Percentiles rank a stretch among this genome's conserved stretches.
Evolutionary conservation across 2,888 invertebrate species (phyloP).

Genomic region (Drosophila peninsularis): DNA sequence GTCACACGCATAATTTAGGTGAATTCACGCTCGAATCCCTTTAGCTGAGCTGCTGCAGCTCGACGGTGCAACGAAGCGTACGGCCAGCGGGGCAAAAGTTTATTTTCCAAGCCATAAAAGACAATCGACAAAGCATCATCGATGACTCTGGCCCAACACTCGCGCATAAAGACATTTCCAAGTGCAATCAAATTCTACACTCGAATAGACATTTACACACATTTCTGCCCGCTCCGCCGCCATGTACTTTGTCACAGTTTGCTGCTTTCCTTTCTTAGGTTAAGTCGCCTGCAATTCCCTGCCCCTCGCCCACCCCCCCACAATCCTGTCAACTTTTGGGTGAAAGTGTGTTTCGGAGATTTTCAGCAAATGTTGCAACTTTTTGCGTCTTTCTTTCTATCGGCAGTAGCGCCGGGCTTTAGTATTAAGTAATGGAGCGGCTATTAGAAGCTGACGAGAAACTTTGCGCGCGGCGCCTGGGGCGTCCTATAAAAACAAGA

Average conservation of each 20-base stretch:
- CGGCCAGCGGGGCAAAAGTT: slow-evolving; percentile 66
- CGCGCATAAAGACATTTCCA: slow-evolving; percentile 78
- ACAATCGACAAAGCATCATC: slow-evolving; percentile 71
- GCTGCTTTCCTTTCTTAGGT: slow-evolving; percentile 44
- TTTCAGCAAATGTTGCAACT: slow-evolving; percentile 61
- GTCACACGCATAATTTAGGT: slow-evolving; percentile 73
- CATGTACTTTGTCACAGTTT: slow-evolving; percentile 72
- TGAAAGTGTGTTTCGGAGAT: slow-evolving; percentile 62
- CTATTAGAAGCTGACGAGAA: slow-evolving; percentile 55
- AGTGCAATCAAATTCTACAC: slow-evolving; percentile 83
- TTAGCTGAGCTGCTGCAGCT: slow-evolving; percentile 46
- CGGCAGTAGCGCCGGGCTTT: slow-evolving; percentile 52
- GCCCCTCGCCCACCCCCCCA: neutral
- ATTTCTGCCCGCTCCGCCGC: neutral
- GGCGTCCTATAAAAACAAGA: slow-evolving; percentile 33
- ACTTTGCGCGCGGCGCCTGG: slow-evolving; percentile 35
- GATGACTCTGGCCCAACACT: slow-evolving; percentile 64
- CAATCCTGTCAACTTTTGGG: slow-evolving; percentile 67
- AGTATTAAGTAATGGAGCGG: slow-evolving; percentile 71
- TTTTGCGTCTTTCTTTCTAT: slow-evolving; percentile 46
- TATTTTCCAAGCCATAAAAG: slow-evolving; percentile 82
- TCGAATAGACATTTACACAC: slow-evolving; percentile 73
- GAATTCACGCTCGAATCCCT: slow-evolving; percentile 72
- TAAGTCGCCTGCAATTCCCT: slow-evolving; percentile 46
- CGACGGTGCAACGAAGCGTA: slow-evolving; percentile 64